phyloP scores from a whole-genome alignment of 1,140 invertebrate genomes.

The Proales similis region DNA sequence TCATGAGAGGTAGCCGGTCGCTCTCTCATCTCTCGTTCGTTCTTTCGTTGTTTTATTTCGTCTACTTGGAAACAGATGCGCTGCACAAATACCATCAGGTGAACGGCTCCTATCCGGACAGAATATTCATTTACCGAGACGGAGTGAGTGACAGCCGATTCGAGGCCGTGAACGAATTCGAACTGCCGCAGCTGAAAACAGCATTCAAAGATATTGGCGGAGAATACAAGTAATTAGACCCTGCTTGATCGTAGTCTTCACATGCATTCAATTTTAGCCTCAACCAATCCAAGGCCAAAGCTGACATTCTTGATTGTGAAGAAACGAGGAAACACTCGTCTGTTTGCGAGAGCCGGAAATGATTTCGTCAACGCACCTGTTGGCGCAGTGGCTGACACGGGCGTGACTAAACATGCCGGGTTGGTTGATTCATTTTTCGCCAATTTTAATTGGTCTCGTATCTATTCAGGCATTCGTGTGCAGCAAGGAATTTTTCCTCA shows the following conservation, averaged over 20 bases:
- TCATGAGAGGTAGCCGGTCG: conserved; percentile 2
- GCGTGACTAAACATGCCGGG: conserved; percentile 67
- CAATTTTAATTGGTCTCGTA: no score
- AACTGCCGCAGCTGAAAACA: conserved; percentile 7
- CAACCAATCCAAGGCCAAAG: neutral
- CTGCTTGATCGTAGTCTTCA: neutral
- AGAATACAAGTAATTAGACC: conserved; percentile 1
- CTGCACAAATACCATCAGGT: conserved; percentile 13
- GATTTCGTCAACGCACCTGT: conserved; percentile 66
- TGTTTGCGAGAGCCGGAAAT: conserved; percentile 38
- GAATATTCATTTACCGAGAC: conserved; percentile 77
- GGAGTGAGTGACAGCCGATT: conserved; percentile 84
- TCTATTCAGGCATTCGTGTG: no score
- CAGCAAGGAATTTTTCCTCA: conserved; percentile 75
- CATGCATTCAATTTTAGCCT: neutral
- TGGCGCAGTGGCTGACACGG: conserved; percentile 74
- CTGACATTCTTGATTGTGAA: conserved; percentile 51
- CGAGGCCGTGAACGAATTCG: conserved; percentile 42
- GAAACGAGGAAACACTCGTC: conserved; percentile 43
- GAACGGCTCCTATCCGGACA: conserved; percentile 28
- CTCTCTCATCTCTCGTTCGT: neutral
- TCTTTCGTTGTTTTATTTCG: neutral
- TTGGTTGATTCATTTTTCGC: no score
- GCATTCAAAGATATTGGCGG: conserved; percentile 10
- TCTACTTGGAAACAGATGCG: neutral